Base-by-base conservation (phyloP, 2,888 invertebrate species). In the Colletes collaris region DNA sequence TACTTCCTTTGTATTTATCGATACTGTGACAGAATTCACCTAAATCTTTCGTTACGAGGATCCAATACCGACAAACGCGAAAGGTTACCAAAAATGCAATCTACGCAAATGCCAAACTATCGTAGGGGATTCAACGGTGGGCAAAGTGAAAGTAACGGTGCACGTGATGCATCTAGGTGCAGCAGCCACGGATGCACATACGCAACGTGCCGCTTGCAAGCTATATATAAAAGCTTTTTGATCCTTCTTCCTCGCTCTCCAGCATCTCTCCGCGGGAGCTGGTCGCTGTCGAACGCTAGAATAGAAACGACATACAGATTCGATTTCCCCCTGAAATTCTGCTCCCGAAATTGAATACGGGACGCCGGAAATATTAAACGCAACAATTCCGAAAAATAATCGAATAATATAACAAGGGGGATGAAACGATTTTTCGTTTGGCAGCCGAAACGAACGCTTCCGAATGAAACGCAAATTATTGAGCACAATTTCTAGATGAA, bases 211-310 rank as follows among this genome's bases (percentile, higher is more conserved):
- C 46, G 5, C 40, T 49, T 40, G 49, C 64, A 35, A 52, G 72
- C 64, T 72, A 72, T 65, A 72, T 65, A 72, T 65, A 72, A 72
- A 72, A 59, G 72, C 63, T 64, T 71, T 63, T 69, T 53, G 60
- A 40, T 53, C 69, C 37, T 59, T n/a, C 50, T 60, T 65, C 52
- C 65, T 35, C 58, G 7, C 56, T 55, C 55, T 56, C 63, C 37
- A 16, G 46, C 63, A 56, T 37, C 10, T 40, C 63, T 35, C 13
- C 10, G 46, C 37, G 55, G 35, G 10, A 27, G 63, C 11, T 37
- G 55, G 63, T 60, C 74, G 68, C 71, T 75, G 72, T 63, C 80
- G 46, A 60, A 19, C 35, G 53, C 68, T 52, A 53, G 68, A 71
- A 74, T 69, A 76, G 76, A 73, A 55, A 44, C 69, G 27, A 52